These are phyloP conservation scores for Pachyramphus minor DNA, from an alignment of 2,113 vertebrate species.

Conservation along the genomic window DNA sequence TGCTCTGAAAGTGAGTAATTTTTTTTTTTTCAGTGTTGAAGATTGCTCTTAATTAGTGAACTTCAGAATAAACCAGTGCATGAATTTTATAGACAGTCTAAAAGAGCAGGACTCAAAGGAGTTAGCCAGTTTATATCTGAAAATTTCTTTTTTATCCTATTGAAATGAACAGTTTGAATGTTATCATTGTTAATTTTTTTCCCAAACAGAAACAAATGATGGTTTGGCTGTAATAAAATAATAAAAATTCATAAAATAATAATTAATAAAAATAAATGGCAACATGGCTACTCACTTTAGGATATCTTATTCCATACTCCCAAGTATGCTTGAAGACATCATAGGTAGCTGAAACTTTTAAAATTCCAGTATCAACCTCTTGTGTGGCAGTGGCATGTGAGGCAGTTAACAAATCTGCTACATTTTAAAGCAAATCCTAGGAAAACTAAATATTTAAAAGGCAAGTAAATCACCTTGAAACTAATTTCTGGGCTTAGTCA, in stretches of 20 bases:
- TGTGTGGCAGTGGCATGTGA: not conserved
- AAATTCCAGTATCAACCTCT: not conserved
- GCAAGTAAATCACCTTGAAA: not conserved
- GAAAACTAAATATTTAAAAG: not conserved
- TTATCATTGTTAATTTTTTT: not conserved
- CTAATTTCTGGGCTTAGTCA: not conserved
- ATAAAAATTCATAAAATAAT: not conserved
- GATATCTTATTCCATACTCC: not conserved
- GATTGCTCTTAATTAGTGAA: not conserved
- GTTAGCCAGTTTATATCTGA: not conserved
- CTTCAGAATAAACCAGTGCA: not conserved
- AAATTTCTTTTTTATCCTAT: not conserved
- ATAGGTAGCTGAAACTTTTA: not conserved
- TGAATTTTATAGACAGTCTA: not conserved
- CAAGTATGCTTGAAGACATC: not conserved
- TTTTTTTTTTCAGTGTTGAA: not conserved
- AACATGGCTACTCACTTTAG: not conserved
- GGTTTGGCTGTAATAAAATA: not conserved
- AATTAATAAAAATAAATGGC: not conserved
- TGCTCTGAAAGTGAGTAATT: slow-evolving; percentile 81
- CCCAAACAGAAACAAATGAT: not conserved
- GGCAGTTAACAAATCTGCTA: not conserved
- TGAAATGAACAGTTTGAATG: not conserved
- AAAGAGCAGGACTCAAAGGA: not conserved
- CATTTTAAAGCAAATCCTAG: not conserved